Percentiles rank a stretch among this genome's conserved stretches.
phyloP scores from a whole-genome alignment of 2,888 invertebrate species.

The Xylophagus ater region DNA sequence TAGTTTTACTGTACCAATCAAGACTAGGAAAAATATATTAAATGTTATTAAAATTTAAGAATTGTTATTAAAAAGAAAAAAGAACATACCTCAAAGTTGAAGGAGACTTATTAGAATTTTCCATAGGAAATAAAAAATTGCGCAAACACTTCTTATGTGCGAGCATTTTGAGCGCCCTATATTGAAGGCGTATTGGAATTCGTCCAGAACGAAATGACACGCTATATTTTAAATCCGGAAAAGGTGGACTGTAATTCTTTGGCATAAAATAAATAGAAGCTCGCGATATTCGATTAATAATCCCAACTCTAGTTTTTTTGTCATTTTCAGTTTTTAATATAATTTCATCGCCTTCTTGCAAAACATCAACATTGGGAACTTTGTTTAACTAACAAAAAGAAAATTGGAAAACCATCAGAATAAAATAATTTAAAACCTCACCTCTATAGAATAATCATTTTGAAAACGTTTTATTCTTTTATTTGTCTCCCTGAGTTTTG shows the following conservation, averaged over 20 bases:
- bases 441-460: slow-evolving; percentile 17
- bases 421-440: slow-evolving; percentile 5
- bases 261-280: neutral
- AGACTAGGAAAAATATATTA: slow-evolving; percentile 18
- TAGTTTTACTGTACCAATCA: slow-evolving; percentile 24
- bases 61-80: neutral
- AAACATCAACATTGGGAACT: slow-evolving; percentile 22
- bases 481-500: slow-evolving; percentile 22
- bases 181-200: slow-evolving; percentile 27
- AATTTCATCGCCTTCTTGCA: no score
- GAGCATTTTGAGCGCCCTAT: slow-evolving; percentile 26
- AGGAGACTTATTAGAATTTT: slow-evolving; percentile 1
- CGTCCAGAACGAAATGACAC: slow-evolving; percentile 27
- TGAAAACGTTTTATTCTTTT: slow-evolving; percentile 17
- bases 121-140: slow-evolving; percentile 9
- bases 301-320: neutral
- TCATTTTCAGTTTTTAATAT: slow-evolving; percentile 15
- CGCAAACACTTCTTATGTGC: slow-evolving; percentile 5
- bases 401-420: slow-evolving; percentile 23
- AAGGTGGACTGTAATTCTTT: slow-evolving; percentile 2
- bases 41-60: no score
- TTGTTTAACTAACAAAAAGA: slow-evolving; percentile 22
- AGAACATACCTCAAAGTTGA: slow-evolving; percentile 5
- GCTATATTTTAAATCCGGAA: slow-evolving; percentile 13
- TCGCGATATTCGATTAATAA: neutral